These are phyloP conservation scores for Anticlea derivata DNA, from an alignment of 2,888 invertebrate species.

Conservation along the genomic window DNA sequence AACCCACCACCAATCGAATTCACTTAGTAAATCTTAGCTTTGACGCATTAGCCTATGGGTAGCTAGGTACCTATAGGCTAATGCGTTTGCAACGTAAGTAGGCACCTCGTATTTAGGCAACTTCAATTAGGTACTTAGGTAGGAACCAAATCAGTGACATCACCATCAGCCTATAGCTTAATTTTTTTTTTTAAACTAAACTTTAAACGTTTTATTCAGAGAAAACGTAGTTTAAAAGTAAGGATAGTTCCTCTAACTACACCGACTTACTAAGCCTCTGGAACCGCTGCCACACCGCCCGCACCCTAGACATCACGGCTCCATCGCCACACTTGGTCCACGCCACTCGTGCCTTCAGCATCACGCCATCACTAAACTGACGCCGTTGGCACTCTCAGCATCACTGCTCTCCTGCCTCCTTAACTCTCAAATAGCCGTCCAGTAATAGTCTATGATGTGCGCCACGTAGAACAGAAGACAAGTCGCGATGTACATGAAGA, in stretches of 20 bases:
- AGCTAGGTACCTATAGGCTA: too few relatives aligned
- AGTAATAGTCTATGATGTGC: constrained; percentile 76
- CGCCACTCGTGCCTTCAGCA: constrained; percentile 31
- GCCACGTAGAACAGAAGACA: constrained; percentile 77
- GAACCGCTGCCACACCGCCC: constrained; percentile 43
- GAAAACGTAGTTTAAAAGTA: too few relatives aligned
- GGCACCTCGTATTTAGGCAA: too few relatives aligned
- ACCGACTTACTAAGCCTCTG: constrained; percentile 59
- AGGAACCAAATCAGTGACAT: too few relatives aligned
- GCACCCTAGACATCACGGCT: constrained; percentile 38
- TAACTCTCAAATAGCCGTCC: constrained; percentile 51
- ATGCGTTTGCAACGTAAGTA: too few relatives aligned
- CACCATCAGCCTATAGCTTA: too few relatives aligned
- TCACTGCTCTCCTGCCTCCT: constrained; percentile 17
- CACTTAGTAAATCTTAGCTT: too few relatives aligned
- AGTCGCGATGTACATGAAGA: constrained; percentile 79
- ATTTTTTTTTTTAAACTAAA: too few relatives aligned
- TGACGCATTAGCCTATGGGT: too few relatives aligned
- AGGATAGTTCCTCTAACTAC: background rate
- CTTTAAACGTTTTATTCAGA: too few relatives aligned
- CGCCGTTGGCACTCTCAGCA: constrained; percentile 5
- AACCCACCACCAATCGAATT: too few relatives aligned
- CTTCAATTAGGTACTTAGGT: too few relatives aligned
- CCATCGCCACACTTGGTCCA: constrained; percentile 37
- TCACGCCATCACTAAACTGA: constrained; percentile 20